Evolutionary conservation across 2,888 invertebrate species (phyloP), one percentile per base, ranked within the genome.

Genomic region (Tetranychus piercei): DNA sequence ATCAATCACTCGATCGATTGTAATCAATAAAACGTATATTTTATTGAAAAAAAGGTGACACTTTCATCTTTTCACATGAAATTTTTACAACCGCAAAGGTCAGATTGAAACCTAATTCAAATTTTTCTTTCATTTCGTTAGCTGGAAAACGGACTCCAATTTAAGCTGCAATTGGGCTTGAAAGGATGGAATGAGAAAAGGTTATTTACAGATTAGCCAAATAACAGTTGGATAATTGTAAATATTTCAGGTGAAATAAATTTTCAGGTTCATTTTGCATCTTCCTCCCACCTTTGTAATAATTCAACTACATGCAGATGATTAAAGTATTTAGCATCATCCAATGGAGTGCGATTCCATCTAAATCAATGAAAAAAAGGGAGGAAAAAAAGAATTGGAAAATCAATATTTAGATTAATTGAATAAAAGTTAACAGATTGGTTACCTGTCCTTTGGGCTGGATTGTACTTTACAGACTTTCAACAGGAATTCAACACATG

Each of bases 341-440:
- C 91, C 64, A 93, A 84, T 0, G 95, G 93, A 44, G 89, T 88
- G 82, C 91, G 91, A 66, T 93, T 93, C 94, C 94, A 95, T 72
- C 72, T 72, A 20, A 34, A 55, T 55, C 15, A 87, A 78, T 18
- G 79, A 94, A 87, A 78, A 4, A 5, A 80, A 78, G 75, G 9
- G 64, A 75, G 45, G 34, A 44, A 34, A 43, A 4, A 20, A 75
- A 18, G n/a, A 20, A 69, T 69, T 9, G n/a, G 11, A 11, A 69
- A 22, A 11, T 22, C 18, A 69, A 69, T 23, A 20, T 69, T 69
- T 11, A 22, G 22, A 69, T 20, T 11, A 22, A 23, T 23, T 23
- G 11, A 23, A 20, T 8, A 20, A 18, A 69, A 22, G 34, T 8
- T n/a, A 74, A 34, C n/a, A 65, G 72, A 72, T 87, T 71, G 6